Base-by-base conservation (phyloP, 2,888 invertebrate genomes). In the Pseudolycoriella hygida region DNA sequence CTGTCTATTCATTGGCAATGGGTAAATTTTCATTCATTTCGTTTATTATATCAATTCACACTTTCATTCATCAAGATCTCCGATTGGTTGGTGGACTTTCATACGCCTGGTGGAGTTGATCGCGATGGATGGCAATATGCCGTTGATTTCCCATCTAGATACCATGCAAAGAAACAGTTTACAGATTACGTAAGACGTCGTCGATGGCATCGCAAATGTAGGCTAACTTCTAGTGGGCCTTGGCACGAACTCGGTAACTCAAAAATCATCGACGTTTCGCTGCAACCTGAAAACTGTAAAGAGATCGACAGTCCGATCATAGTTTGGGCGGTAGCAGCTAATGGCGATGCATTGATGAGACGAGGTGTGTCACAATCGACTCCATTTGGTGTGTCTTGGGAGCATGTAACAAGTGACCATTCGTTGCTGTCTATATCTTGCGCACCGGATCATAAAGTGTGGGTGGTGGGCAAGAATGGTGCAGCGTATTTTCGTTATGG, bases 81-180 rank as follows among this genome's bases (percentile, higher is more conserved):
- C 1, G 92, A 92, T 59, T 93, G 93, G 93, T 74, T 81, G 61
- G 73, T 90, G n/a, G 93, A 93, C 64, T 90, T 83, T 59, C 82
- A 83, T 57, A 81, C 85, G 8, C 82, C 86, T 1, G 89, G 88
- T 2, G 92, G 90, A 2, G 87, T 86, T 1, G 92, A 93, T 61
- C 73, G 75, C 47, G 87, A 90, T 52, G 93, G 93, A 2, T 93
- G 93, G 93, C 93, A 93, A 59, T 93, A 92, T 63, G 90, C 92
- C 1, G 80, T 86, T 1, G 90, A 92, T 65, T 92, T 93, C 59
- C 88, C 90, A 1, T 77, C 85, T 2, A 76, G 78, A 10, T 92
- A 87, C 62, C 90, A 89, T 57, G 80, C 80, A 0, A 76, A 80
- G 54, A 89, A 88, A 64, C 73, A 82, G 51, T 81, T 90, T 51